Base-by-base conservation (phyloP, 2,888 invertebrate species). In the Autographa pulchrina region DNA sequence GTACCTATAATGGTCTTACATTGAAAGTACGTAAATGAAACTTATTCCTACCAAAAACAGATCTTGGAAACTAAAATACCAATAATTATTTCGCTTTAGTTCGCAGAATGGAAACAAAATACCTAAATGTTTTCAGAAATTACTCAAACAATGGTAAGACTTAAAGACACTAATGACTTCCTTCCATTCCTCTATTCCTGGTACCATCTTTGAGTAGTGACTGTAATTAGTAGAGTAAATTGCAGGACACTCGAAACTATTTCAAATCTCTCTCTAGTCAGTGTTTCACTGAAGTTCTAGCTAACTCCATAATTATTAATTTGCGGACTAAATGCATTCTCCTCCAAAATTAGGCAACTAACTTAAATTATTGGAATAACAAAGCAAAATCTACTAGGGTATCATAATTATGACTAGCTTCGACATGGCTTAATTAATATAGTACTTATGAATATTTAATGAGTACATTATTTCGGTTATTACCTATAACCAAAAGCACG, bases 141-240 rank as follows among this genome's bases (percentile, higher is more conserved):
- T 20, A 20, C 5, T 9, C 18, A 52, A 18, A 20, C 11, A 13
- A 54, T 20, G 11, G 11, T 25, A 25, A 56, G 54, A 56, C 20
- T 25, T 35, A 35, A 25, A 56, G 13, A 13, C 14, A 20, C 54
- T 20, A 56, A 56, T 56, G 54, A 56, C 20, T 13, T 56, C 25
- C 20, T 20, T 9, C 25, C 11, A 14, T 20, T 56, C 13, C 54
- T 25, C 13, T 56, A 56, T 56, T 56, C 54, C 54, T 56, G 1
- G 54, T 25, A 56, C 54, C 6, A 56, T 56, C 54, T 25, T 56
- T 56, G 54, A 56, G 25, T 20, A 56, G 54, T 20, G 20, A 56
- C 54, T 20, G 54, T 56, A 56, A 56, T 56, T 56, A 56, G 25
- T 25, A 56, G 54, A 56, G 54, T 11, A 56, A 56, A 25, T 56